These are phyloP conservation scores for Tragelaphus imberbis DNA, from an alignment of 2,113 vertebrate species.

Conservation along the genomic window DNA sequence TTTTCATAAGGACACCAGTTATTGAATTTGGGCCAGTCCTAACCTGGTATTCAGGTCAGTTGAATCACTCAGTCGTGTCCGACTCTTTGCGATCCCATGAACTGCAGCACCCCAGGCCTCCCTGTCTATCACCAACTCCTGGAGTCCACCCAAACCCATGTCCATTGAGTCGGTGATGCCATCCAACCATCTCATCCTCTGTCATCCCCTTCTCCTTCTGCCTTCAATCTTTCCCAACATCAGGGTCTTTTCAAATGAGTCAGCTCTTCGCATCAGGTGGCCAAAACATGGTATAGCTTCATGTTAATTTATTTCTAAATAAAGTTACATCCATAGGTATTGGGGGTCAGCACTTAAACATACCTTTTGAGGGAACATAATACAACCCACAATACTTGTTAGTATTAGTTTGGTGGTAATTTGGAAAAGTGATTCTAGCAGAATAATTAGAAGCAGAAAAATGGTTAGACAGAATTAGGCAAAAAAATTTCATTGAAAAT, in stretches of 20 bases:
- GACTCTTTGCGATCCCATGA: fast-evolving
- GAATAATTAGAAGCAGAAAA: not conserved
- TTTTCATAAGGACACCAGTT: not conserved
- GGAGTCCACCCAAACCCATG: not conserved
- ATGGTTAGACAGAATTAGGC: not conserved
- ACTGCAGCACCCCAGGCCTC: fast-evolving
- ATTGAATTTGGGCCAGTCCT: not conserved
- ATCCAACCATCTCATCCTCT: not conserved
- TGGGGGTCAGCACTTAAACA: not conserved
- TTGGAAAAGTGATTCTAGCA: not conserved
- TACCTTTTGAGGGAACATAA: not conserved
- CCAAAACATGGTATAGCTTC: not conserved
- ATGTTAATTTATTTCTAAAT: not conserved
- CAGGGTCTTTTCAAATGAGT: not conserved
- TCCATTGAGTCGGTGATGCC: not conserved
- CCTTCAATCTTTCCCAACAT: not conserved
- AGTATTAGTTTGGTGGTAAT: not conserved
- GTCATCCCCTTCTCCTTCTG: not conserved
- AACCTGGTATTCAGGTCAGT: not conserved
- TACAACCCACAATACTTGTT: not conserved
- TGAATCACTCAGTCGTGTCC: fast-evolving
- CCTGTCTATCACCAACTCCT: not conserved
- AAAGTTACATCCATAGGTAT: not conserved
- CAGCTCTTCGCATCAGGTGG: not conserved
- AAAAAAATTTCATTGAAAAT: not conserved